These are phyloP conservation scores for Amphiprion clarkii DNA, from an alignment of 2,797 vertebrate species.

Conservation along the genomic window DNA sequence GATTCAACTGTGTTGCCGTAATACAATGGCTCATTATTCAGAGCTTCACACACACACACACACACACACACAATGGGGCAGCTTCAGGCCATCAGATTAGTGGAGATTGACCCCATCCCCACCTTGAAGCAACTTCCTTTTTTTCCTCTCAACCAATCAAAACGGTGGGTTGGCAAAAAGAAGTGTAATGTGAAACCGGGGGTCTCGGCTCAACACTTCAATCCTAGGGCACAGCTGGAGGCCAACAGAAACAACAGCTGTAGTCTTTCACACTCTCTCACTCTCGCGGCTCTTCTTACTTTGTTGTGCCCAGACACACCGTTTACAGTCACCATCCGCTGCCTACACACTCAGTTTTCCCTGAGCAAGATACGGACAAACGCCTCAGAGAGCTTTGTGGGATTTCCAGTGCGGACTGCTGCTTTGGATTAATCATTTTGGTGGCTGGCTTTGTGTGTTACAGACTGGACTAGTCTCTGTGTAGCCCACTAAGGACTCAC, in stretches of 20 bases:
- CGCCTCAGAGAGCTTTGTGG: constrained; percentile 39
- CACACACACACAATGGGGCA: constrained; percentile 69
- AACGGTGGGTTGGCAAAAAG: constrained; percentile 70
- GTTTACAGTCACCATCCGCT: constrained; percentile 59
- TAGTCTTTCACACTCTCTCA: constrained; percentile 65
- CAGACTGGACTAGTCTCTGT: constrained; percentile 12
- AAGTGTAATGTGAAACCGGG: constrained; percentile 84
- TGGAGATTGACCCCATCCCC: constrained; percentile 77
- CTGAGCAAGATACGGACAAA: constrained; percentile 34
- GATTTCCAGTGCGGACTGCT: constrained; percentile 53
- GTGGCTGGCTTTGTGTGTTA: constrained; percentile 46
- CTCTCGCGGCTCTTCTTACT: constrained; percentile 47
- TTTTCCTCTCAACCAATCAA: constrained; percentile 78
- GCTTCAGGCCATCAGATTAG: constrained; percentile 80
- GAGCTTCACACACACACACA: constrained; percentile 44
- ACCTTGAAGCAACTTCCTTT: constrained; percentile 72
- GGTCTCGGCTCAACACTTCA: constrained; percentile 76
- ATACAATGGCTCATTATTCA: constrained; percentile 86
- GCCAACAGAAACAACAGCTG: constrained; percentile 75
- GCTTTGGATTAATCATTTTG: constrained; percentile 68
- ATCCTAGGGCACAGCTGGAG: constrained; percentile 78
- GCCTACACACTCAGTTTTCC: constrained; percentile 26
- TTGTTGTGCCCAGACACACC: constrained; percentile 37
- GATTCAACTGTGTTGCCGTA: constrained; percentile 71
- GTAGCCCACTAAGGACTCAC: constrained; percentile 14